Conservation (phyloP, 2,113 vertebrate genomes). For the Eubucco bourcierii region DNA sequence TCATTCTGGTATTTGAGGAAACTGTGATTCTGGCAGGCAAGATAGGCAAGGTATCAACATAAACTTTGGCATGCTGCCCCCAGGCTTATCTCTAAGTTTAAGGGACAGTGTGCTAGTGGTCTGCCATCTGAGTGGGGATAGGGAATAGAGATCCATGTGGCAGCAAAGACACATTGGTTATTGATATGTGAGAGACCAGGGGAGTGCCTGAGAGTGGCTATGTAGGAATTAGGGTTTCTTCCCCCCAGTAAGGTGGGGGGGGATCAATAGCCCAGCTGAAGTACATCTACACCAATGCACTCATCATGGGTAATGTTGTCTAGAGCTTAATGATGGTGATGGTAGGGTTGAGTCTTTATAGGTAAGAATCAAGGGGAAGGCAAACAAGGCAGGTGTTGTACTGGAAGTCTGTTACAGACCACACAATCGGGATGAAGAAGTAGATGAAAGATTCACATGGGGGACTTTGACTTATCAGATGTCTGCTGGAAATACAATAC, state of each 20-base stretch:
- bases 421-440: too few relatives aligned
- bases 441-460: too few relatives aligned
- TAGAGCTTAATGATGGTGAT: too few relatives aligned
- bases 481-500: too few relatives aligned
- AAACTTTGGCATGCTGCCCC: neutral
- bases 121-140: neutral
- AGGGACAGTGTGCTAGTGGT: neutral
- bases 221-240: neutral
- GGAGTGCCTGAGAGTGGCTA: neutral
- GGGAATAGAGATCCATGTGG: neutral
- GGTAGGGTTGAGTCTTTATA: too few relatives aligned
- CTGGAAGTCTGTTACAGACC: too few relatives aligned
- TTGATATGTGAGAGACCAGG: neutral
- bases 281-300: too few relatives aligned
- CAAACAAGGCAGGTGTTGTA: too few relatives aligned
- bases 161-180: neutral
- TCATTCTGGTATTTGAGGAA: conserved; percentile 33
- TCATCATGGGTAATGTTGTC: neutral
- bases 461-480: too few relatives aligned
- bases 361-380: too few relatives aligned
- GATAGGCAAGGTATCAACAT: neutral
- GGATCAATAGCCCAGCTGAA: neutral
- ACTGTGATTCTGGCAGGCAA: neutral
- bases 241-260: neutral
- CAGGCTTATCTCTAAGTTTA: neutral